A percentile compares a stretch with the other conserved stretches of the same genome.
Conservation (phyloP, 2,888 invertebrate species). For the Tetheella fluctuosa region DNA sequence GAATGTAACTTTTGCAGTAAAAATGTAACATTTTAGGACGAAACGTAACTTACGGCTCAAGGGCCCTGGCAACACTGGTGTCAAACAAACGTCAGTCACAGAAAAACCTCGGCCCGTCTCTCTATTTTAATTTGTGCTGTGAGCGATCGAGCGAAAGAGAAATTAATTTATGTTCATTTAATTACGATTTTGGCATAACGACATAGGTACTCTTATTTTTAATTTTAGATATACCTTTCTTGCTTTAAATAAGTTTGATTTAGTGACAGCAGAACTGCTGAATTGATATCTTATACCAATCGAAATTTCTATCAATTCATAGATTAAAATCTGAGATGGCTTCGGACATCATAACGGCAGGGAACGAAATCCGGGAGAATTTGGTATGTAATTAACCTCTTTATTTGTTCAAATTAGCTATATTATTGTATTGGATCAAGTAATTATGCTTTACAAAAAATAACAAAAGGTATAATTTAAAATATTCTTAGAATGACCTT, state of each 20-base stretch:
- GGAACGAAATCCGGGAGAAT: conserved; percentile 72
- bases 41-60: too few species aligned
- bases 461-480: conserved; percentile 13
- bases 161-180: too few species aligned
- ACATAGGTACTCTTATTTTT: too few species aligned
- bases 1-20: too few species aligned
- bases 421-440: conserved; percentile 12
- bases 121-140: too few species aligned
- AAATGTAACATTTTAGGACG: too few species aligned
- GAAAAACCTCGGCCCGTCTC: too few species aligned
- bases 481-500: conserved; percentile 45
- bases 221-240: too few species aligned
- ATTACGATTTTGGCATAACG: too few species aligned
- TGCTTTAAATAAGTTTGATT: neutral
- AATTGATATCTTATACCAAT: neutral
- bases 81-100: too few species aligned
- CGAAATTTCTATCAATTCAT: neutral
- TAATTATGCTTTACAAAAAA: conserved; percentile 20
- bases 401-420: neutral
- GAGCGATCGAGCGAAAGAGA: too few species aligned
- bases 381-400: conserved; percentile 57
- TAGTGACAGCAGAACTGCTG: neutral
- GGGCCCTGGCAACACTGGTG: too few species aligned
- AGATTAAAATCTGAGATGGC: conserved; percentile 51
- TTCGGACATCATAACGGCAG: conserved; percentile 61